Percentiles rank a stretch among this genome's conserved stretches.
Evolutionary conservation across 2,113 vertebrate genomes (phyloP).

Genomic region (Mola mola): DNA sequence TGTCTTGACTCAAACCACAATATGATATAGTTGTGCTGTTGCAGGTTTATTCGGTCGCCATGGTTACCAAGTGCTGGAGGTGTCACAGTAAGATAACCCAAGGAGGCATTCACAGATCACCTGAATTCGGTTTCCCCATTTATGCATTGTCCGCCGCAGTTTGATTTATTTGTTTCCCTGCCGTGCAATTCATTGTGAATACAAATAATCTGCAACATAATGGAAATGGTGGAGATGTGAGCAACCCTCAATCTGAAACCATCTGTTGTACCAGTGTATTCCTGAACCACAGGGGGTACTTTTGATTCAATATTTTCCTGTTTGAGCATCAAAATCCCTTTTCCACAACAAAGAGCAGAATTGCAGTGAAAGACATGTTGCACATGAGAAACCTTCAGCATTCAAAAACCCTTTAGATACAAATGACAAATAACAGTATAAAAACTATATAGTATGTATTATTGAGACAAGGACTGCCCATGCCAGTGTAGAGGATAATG

Average conservation of each 20-base stretch:
- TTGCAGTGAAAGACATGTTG: constrained; percentile 42
- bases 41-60: constrained; percentile 82
- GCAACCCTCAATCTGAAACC: constrained; percentile 58
- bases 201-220: constrained; percentile 75
- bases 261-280: constrained; percentile 65
- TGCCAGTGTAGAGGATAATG: constrained; percentile 59
- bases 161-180: constrained; percentile 72
- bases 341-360: constrained; percentile 50
- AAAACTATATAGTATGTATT: constrained; percentile 46
- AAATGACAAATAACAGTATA: constrained; percentile 48
- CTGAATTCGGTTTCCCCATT: constrained; percentile 74
- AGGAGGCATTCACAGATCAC: constrained; percentile 80
- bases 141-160: constrained; percentile 57
- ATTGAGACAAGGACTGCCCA: constrained; percentile 52
- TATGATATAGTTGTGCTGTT: constrained; percentile 74
- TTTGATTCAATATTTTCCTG: constrained; percentile 69
- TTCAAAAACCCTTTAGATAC: constrained; percentile 58
- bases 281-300: constrained; percentile 55
- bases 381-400: constrained; percentile 29
- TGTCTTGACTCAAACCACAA: constrained; percentile 68
- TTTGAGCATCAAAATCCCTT: constrained; percentile 50
- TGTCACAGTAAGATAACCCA: constrained; percentile 76
- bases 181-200: constrained; percentile 65
- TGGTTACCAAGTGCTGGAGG: constrained; percentile 75
- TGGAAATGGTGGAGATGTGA: constrained; percentile 55